A percentile compares a stretch with the other conserved stretches of the same genome.
phyloP scores from a whole-genome alignment of 2,888 invertebrate genomes.

The Drosophila sordidula region DNA sequence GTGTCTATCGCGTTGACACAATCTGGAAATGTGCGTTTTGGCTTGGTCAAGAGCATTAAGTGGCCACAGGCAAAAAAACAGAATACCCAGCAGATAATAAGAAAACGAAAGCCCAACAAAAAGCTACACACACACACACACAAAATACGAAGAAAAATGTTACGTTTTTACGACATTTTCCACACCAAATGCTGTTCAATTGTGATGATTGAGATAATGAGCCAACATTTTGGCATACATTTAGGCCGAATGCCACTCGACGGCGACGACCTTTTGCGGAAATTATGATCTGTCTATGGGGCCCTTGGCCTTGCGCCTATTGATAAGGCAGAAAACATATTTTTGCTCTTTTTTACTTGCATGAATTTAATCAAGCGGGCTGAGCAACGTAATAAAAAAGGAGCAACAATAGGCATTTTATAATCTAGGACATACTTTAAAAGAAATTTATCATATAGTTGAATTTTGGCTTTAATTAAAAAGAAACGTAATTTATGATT shows the following conservation, averaged over 20 bases:
- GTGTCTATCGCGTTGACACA: slow-evolving; percentile 67
- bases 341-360: slow-evolving; percentile 18
- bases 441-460: neutral
- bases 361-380: slow-evolving; percentile 49
- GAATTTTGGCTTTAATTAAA: neutral
- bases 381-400: neutral
- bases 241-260: slow-evolving; percentile 23
- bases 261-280: slow-evolving; percentile 65
- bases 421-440: neutral
- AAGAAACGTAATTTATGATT: neutral
- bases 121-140: slow-evolving; percentile 16
- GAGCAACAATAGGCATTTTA: neutral
- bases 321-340: slow-evolving; percentile 25
- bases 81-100: slow-evolving; percentile 20
- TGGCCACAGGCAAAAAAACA: slow-evolving; percentile 35
- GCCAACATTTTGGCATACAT: slow-evolving; percentile 57
- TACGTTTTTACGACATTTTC: slow-evolving; percentile 71
- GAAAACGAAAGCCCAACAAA: slow-evolving; percentile 27
- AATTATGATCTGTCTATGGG: slow-evolving; percentile 66
- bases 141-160: slow-evolving; percentile 23
- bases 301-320: slow-evolving; percentile 25
- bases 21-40: slow-evolving; percentile 62
- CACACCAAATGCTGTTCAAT: slow-evolving; percentile 72
- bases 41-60: slow-evolving; percentile 65
- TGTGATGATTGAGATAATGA: slow-evolving; percentile 78